Evolutionary conservation across 2,113 vertebrate species (phyloP).

Genomic region (Brachionichthys hirsutus): DNA sequence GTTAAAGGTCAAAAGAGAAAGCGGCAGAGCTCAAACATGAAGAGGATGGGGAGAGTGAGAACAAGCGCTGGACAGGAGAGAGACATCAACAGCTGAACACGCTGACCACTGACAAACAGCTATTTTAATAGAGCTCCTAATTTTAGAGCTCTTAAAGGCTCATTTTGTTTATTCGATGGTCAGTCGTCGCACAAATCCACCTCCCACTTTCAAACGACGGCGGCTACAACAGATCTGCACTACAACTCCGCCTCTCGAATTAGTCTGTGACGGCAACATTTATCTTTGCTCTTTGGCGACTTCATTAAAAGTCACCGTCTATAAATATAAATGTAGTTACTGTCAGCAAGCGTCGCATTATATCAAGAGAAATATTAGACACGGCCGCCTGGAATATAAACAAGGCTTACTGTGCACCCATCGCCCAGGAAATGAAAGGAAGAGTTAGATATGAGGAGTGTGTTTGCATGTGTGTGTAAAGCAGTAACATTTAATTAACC

Average conservation of each 20-base stretch:
- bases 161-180: conserved; percentile 37
- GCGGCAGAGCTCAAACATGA: conserved; percentile 2
- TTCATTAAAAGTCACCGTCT: background rate
- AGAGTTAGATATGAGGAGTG: conserved; percentile 40
- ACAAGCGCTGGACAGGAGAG: conserved; percentile 26
- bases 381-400: conserved; percentile 36
- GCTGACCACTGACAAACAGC: conserved; percentile 56
- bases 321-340: too few relatives aligned
- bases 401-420: conserved; percentile 6
- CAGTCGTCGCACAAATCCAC: conserved; percentile 32
- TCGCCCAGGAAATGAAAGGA: conserved; percentile 61
- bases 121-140: conserved; percentile 68
- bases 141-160: conserved; percentile 52
- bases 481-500: conserved; percentile 48
- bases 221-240: background rate
- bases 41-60: conserved; percentile 24
- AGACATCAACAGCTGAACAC: conserved; percentile 71
- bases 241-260: background rate
- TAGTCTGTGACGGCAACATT: background rate
- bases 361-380: too few relatives aligned
- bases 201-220: background rate
- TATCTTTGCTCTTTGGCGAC: background rate
- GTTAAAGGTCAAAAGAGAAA: conserved; percentile 26
- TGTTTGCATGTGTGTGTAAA: conserved; percentile 7
- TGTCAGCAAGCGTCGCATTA: too few relatives aligned